phyloP scores from a whole-genome alignment of 2,888 invertebrate genomes.

The Athalia circularis region DNA sequence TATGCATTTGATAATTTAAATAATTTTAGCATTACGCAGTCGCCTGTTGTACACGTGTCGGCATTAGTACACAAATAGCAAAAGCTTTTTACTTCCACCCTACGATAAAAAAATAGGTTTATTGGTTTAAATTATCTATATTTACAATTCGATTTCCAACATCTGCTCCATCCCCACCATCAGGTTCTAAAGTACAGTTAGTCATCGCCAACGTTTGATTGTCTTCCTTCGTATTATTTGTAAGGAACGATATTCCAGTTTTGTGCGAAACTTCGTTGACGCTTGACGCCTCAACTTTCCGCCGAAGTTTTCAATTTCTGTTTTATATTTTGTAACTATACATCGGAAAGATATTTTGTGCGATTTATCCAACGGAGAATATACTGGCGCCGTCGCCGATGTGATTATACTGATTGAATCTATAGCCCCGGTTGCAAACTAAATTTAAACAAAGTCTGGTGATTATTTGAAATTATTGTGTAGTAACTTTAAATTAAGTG shows the following conservation, averaged over 20 bases:
- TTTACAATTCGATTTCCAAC: slow-evolving; percentile 53
- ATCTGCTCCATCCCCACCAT: slow-evolving; percentile 45
- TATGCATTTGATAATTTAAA: slow-evolving; percentile 8
- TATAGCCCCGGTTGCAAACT: neutral
- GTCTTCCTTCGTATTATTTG: slow-evolving; percentile 18
- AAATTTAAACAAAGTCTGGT: neutral
- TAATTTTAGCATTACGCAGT: neutral
- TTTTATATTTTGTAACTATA: neutral
- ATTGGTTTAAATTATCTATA: slow-evolving; percentile 54
- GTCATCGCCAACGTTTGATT: slow-evolving; percentile 19
- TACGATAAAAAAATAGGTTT: slow-evolving; percentile 46
- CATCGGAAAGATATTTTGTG: neutral
- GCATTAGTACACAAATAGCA: slow-evolving; percentile 20
- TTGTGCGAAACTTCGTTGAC: neutral
- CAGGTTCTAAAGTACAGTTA: slow-evolving; percentile 49
- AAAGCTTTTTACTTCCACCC: slow-evolving; percentile 33
- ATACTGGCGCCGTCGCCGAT: neutral
- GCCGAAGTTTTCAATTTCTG: neutral
- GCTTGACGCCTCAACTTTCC: neutral
- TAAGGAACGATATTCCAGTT: slow-evolving; percentile 25
- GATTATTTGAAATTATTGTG: neutral
- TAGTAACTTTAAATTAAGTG: neutral
- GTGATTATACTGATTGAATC: too few relatives aligned
- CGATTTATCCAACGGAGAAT: neutral
- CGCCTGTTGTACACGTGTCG: slow-evolving; percentile 26